Conservation (phyloP, 2,797 vertebrate species). For the Odontamblyopus rebecca region DNA sequence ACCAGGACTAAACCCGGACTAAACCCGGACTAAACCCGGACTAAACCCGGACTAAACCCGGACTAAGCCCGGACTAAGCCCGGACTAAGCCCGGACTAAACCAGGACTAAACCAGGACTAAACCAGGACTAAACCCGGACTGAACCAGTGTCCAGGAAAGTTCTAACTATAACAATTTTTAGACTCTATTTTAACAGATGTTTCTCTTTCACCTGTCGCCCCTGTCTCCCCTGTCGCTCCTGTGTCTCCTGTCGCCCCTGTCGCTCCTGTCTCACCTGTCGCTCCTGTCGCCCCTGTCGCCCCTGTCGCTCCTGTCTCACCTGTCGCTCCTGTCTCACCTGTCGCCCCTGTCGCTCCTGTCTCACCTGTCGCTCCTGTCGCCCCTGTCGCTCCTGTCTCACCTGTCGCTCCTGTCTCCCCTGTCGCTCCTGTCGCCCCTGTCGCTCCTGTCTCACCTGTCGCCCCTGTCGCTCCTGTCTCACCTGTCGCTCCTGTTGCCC, state of each 20-base stretch:
- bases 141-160: background rate
- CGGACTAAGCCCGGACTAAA: background rate
- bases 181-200: too few species aligned
- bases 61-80: background rate
- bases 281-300: too few species aligned
- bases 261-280: too few species aligned
- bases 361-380: too few species aligned
- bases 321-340: background rate
- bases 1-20: background rate
- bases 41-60: background rate
- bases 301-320: background rate
- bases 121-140: background rate
- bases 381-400: background rate
- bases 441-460: constrained; percentile 34
- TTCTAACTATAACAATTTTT: too few species aligned
- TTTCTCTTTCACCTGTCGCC: too few species aligned
- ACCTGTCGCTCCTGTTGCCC: background rate
- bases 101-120: background rate
- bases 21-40: background rate
- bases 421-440: too few species aligned
- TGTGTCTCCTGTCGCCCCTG: too few species aligned
- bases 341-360: constrained; percentile 30
- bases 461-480: constrained; percentile 29
- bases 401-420: constrained; percentile 33
- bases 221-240: too few species aligned